A percentile compares a stretch with the other conserved stretches of the same genome.
These are phyloP conservation scores for Rhopilema esculentum DNA, from an alignment of 30 jellyfish, hydroid and myxozoan genomes.

Conservation along the genomic window DNA sequence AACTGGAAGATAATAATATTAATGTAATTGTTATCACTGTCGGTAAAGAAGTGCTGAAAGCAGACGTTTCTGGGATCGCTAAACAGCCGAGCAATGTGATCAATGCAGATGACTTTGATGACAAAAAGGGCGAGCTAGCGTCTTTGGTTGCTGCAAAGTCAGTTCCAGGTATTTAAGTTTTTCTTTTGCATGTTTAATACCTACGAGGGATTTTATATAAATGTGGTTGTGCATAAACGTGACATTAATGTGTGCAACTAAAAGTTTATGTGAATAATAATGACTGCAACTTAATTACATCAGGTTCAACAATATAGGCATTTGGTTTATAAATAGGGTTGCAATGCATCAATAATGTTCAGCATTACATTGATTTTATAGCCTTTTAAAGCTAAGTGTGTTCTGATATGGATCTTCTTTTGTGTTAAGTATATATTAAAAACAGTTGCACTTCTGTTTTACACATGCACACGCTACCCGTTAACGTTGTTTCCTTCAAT, in stretches of 20 bases:
- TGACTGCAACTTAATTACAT: too few species aligned
- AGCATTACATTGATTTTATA: too few species aligned
- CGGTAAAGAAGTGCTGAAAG: constrained; percentile 58
- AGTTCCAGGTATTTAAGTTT: neutral
- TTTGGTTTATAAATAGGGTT: too few species aligned
- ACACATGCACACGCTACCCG: neutral
- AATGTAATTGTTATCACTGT: constrained; percentile 65
- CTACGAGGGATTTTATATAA: neutral
- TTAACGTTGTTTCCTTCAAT: neutral
- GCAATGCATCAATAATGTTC: too few species aligned
- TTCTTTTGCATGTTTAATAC: neutral
- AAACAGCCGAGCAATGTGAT: constrained; percentile 25
- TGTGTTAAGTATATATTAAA: too few species aligned
- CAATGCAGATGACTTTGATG: neutral
- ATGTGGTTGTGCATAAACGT: too few species aligned
- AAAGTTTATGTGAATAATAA: too few species aligned
- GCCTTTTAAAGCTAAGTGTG: too few species aligned
- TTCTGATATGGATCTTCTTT: too few species aligned
- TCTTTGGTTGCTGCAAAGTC: neutral
- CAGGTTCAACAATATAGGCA: too few species aligned
- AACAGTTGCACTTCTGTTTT: too few species aligned
- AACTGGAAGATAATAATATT: constrained; percentile 53
- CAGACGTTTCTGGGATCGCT: constrained; percentile 45
- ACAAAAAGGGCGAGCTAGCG: neutral
- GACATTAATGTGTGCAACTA: too few species aligned